These are phyloP conservation scores for Orgyia antiqua DNA, from an alignment of 2,888 invertebrate species.

Conservation along the genomic window DNA sequence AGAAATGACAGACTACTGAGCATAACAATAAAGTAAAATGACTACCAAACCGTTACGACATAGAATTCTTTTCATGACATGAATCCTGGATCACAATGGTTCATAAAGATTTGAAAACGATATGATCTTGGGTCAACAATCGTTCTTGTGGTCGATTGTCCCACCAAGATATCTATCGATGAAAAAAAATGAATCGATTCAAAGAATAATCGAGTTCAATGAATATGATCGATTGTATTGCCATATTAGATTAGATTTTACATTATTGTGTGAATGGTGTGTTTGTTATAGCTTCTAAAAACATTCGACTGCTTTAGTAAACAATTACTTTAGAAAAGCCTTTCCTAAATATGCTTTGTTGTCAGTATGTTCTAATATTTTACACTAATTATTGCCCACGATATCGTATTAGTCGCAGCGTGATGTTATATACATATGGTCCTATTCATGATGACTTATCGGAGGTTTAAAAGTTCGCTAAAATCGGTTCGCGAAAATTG, in stretches of 20 bases:
- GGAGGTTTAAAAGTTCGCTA: too few relatives aligned
- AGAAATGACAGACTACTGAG: slow-evolving; percentile 10
- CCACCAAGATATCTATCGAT: slow-evolving; percentile 51
- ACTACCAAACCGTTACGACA: slow-evolving; percentile 40
- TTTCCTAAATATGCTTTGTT: too few relatives aligned
- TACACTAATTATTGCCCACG: too few relatives aligned
- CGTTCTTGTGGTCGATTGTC: slow-evolving; percentile 54
- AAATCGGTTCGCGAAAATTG: too few relatives aligned
- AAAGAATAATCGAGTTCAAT: slow-evolving; percentile 32
- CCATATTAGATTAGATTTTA: slow-evolving; percentile 24
- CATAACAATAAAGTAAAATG: slow-evolving; percentile 22
- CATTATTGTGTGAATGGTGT: slow-evolving; percentile 21
- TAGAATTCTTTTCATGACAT: slow-evolving; percentile 35
- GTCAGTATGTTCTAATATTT: too few relatives aligned
- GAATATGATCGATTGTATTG: slow-evolving; percentile 21
- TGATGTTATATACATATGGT: too few relatives aligned
- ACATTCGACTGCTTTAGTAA: not conserved
- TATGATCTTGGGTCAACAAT: slow-evolving; percentile 63
- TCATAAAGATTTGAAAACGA: slow-evolving; percentile 58
- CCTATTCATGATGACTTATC: too few relatives aligned
- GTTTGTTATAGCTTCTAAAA: not conserved
- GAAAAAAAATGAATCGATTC: slow-evolving; percentile 44
- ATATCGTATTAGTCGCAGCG: too few relatives aligned
- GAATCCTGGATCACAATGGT: slow-evolving; percentile 57
- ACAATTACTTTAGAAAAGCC: slow-evolving; percentile 6